Evolutionary conservation across 2,888 invertebrate genomes (phyloP), one percentile per base, ranked within the genome.

Genomic region (Hemaris fuciformis): DNA sequence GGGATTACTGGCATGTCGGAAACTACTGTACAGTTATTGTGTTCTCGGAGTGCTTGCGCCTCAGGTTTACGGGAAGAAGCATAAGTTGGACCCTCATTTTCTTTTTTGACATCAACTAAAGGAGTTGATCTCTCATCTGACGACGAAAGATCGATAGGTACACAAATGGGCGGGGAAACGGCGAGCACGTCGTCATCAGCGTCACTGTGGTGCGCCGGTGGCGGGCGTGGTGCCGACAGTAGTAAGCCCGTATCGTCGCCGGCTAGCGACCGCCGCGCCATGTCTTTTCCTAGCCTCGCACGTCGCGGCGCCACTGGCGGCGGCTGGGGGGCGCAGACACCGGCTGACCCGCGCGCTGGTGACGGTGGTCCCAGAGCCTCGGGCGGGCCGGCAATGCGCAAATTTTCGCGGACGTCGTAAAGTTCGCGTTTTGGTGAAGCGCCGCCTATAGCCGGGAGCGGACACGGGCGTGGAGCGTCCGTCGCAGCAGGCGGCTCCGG

Each of bases 341-440:
- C 95, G 4, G 94, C 95, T 6, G 95, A 95, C 20, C 95, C 95
- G 6, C 95, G 88, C 2, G 95, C 95, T 0, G 95, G 95, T 58
- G 95, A 95, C 0, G 95, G 95, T 1, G 95, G 95, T 1, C 95
- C 95, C n/a, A 85, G 64, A 7, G 87, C 85, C 66, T 89, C 91
- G 20, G 85, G 77, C 1, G 89, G 83, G 8, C 86, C 85, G 5
- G 87, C 80, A 66, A 91, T 78, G 73, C 92, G 83, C 46, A 85
- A 71, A 63, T 81, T 85, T 65, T 85, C 91, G 62, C 89, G 88
- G 66, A 86, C 88, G 68, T 89, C 90, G 65, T 84, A 88, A 59
- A 84, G 76, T 77, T 83, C 93, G 66, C 84, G 89, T 80, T 85
- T 91, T 13, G 91, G 91, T 58, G 91, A 91, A 20, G 90, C 91